phyloP scores from a whole-genome alignment of 2,888 invertebrate species.

The Drosophila formosana region DNA sequence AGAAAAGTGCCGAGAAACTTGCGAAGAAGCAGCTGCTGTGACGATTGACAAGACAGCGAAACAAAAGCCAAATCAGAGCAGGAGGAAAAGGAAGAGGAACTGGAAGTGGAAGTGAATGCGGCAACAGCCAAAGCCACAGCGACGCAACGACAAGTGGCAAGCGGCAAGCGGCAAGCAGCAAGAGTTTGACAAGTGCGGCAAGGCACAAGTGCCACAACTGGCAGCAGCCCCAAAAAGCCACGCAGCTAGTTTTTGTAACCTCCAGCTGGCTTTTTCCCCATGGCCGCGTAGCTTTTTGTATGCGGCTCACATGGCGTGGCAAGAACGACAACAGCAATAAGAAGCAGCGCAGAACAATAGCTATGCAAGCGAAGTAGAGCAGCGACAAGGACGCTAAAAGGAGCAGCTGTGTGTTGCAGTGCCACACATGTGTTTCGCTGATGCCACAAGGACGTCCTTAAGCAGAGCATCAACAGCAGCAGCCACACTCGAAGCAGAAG shows the following conservation, averaged over 20 bases:
- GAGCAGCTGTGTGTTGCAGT: slow-evolving; percentile 46
- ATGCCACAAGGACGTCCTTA: slow-evolving; percentile 75
- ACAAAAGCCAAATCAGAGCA: slow-evolving; percentile 54
- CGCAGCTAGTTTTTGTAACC: slow-evolving; percentile 49
- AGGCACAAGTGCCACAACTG: slow-evolving; percentile 50
- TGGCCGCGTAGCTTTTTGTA: slow-evolving; percentile 59
- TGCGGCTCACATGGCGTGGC: slow-evolving; percentile 53
- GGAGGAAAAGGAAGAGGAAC: slow-evolving; percentile 24
- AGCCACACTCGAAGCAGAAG: not conserved
- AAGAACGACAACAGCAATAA: slow-evolving; percentile 43
- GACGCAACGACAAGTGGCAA: not conserved
- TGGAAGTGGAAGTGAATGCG: not conserved
- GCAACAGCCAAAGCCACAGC: slow-evolving; percentile 15
- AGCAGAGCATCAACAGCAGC: slow-evolving; percentile 30
- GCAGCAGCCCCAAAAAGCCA: slow-evolving; percentile 38
- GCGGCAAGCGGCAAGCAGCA: slow-evolving; percentile 45
- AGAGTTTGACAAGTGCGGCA: slow-evolving; percentile 59
- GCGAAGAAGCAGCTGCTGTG: slow-evolving; percentile 42
- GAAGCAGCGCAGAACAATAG: slow-evolving; percentile 26
- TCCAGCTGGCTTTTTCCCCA: slow-evolving; percentile 18
- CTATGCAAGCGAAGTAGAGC: slow-evolving; percentile 49
- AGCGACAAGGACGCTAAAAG: slow-evolving; percentile 37
- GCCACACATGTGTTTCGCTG: slow-evolving; percentile 72
- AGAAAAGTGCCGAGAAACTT: slow-evolving; percentile 56
- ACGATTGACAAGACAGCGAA: slow-evolving; percentile 2